Conservation (phyloP, 2,113 vertebrate species). For the Gobio gobio region DNA sequence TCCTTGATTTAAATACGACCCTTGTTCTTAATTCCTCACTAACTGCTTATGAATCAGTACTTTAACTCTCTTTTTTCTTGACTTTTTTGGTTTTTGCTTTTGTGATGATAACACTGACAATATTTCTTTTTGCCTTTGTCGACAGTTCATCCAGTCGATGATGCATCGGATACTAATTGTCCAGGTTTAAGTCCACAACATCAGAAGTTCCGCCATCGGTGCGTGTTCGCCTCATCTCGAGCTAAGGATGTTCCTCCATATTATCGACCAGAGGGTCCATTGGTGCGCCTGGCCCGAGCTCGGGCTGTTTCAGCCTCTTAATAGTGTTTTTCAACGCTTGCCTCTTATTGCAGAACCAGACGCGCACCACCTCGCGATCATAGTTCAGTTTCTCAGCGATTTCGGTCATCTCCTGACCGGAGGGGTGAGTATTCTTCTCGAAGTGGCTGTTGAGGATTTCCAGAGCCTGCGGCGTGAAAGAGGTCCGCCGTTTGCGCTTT, state of each 20-base stretch:
- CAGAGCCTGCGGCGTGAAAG: slow-evolving; percentile 98
- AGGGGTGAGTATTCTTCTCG: slow-evolving; percentile 99
- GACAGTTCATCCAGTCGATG: slow-evolving; percentile 73
- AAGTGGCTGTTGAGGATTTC: slow-evolving; percentile 99
- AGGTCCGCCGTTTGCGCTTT: slow-evolving; percentile 99
- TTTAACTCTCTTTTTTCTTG: slow-evolving; percentile 64
- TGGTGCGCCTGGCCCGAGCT: slow-evolving; percentile 80
- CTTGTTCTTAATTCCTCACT: slow-evolving; percentile 76
- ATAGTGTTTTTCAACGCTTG: slow-evolving; percentile 99
- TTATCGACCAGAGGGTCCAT: slow-evolving; percentile 93
- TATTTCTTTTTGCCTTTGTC: slow-evolving; percentile 72
- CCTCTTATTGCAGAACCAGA: slow-evolving; percentile 99
- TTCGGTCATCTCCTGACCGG: slow-evolving; percentile 99
- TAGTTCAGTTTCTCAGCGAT: slow-evolving; percentile 99
- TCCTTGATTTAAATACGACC: slow-evolving; percentile 75
- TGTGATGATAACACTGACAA: slow-evolving; percentile 81
- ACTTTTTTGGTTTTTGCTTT: slow-evolving; percentile 81
- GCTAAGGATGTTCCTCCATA: slow-evolving; percentile 91
- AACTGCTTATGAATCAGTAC: neutral
- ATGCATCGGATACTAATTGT: slow-evolving; percentile 66
- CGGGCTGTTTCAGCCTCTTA: slow-evolving; percentile 97
- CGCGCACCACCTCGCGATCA: slow-evolving; percentile 98
- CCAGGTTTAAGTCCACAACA: slow-evolving; percentile 59
- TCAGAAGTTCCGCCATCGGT: slow-evolving; percentile 33
- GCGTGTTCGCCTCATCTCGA: slow-evolving; percentile 20